Evolutionary conservation across 1,140 invertebrate genomes (phyloP).

Genomic region (Forficula auricularia): DNA sequence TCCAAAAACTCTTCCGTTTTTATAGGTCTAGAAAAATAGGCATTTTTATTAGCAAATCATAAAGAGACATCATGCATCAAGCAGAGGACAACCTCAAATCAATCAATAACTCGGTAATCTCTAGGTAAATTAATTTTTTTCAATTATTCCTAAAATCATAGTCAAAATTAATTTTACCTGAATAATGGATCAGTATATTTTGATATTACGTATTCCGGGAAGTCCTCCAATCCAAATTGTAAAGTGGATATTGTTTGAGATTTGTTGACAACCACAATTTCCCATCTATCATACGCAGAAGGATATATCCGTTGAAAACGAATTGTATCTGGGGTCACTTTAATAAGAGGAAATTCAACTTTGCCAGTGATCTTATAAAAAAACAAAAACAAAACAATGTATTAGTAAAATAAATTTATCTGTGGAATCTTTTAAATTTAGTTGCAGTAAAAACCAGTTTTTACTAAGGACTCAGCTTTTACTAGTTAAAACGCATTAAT

Average conservation of each 20-base stretch:
- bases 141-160: too few relatives aligned
- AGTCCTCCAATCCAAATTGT: slow-evolving; percentile 17
- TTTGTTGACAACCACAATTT: slow-evolving; percentile 16
- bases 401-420: slow-evolving; percentile 1
- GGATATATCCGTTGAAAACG: slow-evolving; percentile 15
- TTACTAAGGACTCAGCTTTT: too few relatives aligned
- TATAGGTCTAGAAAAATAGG: neutral
- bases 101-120: too few relatives aligned
- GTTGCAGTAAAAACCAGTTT: too few relatives aligned
- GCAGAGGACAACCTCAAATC: too few relatives aligned
- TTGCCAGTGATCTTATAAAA: slow-evolving; percentile 12
- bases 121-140: too few relatives aligned
- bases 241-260: slow-evolving; percentile 14
- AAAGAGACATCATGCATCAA: too few relatives aligned
- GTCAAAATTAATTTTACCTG: neutral
- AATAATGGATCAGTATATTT: neutral
- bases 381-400: neutral
- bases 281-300: slow-evolving; percentile 12
- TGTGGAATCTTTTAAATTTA: neutral
- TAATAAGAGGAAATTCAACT: slow-evolving; percentile 17
- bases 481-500: too few relatives aligned
- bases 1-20: neutral
- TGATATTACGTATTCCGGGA: slow-evolving; percentile 19
- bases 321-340: slow-evolving; percentile 15
- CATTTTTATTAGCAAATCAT: neutral